Evolutionary conservation across 2,113 vertebrate species (phyloP), one percentile per base, ranked within the genome.

Genomic region (Otis tarda): DNA sequence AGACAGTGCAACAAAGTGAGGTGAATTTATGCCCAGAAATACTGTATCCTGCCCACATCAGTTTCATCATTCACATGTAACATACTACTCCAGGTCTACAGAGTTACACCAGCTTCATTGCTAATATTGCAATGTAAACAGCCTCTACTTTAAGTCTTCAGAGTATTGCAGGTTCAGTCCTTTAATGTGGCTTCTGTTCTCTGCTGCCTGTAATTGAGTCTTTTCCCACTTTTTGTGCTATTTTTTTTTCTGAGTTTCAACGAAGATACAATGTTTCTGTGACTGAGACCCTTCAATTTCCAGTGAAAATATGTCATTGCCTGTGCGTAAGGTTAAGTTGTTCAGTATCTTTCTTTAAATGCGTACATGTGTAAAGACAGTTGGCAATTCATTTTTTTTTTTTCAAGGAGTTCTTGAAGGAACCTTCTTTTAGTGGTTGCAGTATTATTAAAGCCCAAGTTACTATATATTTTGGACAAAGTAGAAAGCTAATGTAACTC

Each of bases 1-100:
- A 24, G 9, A 39, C 20, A 28, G 2, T 20, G 2, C 52, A 8
- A 57, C 4, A 65, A 85, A 71, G n/a, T n/a, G 4, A 0, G 1
- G 0, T 63, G 24, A 21, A 39, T 84, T 81, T 55, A 56, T 69
- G 77, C 60, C 3, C 30, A 41, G 16, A 41, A 74, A 49, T 49
- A 43, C 17, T 47, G 21, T 27, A 53, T 15, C 5, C 21, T 64
- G 17, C 8, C 7, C 2, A 6, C 11, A 63, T 55, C 5, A 84
- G 4, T 45, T 69, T 57, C 37, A 73, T 8, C 3, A 8, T 10
- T 31, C 1, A 74, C 70, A 77, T 0, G 1, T 24, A 53, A 35
- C 7, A 20, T 7, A 9, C 15, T 20, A 11, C 4, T 75, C 13
- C 22, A 25, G 2, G 10, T 49, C 47, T 21, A 22, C 14, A 47